A percentile compares a stretch with the other conserved stretches of the same genome.
These are phyloP conservation scores for Perccottus glenii DNA, from an alignment of 2,113 vertebrate species.

Conservation along the genomic window DNA sequence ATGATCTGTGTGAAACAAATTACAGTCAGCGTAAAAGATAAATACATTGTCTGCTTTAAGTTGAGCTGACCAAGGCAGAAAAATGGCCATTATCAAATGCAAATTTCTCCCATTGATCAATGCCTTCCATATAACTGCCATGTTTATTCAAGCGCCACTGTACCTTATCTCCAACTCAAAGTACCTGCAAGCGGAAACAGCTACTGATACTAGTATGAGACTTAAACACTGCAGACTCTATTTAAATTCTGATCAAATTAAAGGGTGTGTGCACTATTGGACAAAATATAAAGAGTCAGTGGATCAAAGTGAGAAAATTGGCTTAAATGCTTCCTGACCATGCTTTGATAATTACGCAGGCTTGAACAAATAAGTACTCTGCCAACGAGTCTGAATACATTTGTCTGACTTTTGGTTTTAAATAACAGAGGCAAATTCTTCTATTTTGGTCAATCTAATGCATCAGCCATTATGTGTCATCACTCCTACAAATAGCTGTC, in stretches of 20 bases:
- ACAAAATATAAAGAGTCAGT: conserved; percentile 19
- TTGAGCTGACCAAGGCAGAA: conserved; percentile 18
- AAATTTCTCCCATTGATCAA: conserved; percentile 50
- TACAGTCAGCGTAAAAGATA: conserved; percentile 26
- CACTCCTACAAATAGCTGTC: conserved; percentile 32
- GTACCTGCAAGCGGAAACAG: conserved; percentile 9
- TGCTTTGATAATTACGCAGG: conserved; percentile 37
- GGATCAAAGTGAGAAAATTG: conserved; percentile 38
- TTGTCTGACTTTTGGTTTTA: conserved; percentile 2
- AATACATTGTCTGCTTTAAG: conserved; percentile 39
- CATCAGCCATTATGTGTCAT: conserved; percentile 30
- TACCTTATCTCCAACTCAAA: conserved; percentile 25
- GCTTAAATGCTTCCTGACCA: conserved; percentile 36
- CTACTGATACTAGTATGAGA: conserved; percentile 2
- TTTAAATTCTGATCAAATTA: conserved; percentile 6
- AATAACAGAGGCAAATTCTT: conserved; percentile 9
- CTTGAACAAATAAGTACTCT: conserved; percentile 39
- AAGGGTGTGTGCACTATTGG: conserved; percentile 23
- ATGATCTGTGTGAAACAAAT: conserved; percentile 28
- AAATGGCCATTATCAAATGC: conserved; percentile 55
- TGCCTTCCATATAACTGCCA: conserved; percentile 16
- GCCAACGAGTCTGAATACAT: background rate
- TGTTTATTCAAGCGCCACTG: conserved; percentile 41
- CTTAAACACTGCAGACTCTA: conserved; percentile 1
- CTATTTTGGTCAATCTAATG: conserved; percentile 10